Percentiles rank a stretch among this genome's conserved stretches.
These are phyloP conservation scores for Crenichthys baileyi DNA, from an alignment of 2,797 vertebrate species.

Conservation along the genomic window DNA sequence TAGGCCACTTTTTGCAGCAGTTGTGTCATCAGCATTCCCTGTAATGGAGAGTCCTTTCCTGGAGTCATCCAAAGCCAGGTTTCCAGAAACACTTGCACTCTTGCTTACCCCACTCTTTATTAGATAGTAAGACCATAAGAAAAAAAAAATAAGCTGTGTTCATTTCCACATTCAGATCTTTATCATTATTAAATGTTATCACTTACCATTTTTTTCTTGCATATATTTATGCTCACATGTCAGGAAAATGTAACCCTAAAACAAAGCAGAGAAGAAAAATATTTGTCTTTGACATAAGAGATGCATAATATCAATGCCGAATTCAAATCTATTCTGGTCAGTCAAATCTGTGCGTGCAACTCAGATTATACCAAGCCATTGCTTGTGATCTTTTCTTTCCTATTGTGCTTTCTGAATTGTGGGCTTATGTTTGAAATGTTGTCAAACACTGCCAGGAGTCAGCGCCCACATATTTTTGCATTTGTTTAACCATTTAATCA, in stretches of 20 bases:
- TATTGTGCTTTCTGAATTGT: not conserved
- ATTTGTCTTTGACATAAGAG: not conserved
- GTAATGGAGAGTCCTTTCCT: slow-evolving; percentile 50
- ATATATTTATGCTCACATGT: slow-evolving; percentile 68
- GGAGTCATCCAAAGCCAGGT: slow-evolving; percentile 59
- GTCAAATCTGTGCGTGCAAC: not conserved
- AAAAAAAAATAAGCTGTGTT: not conserved
- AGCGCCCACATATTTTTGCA: too few species aligned
- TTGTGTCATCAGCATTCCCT: slow-evolving; percentile 51
- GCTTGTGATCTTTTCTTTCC: not conserved
- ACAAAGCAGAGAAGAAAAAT: not conserved
- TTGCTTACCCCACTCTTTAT: slow-evolving; percentile 56
- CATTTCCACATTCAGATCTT: slow-evolving; percentile 5
- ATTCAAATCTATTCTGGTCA: not conserved
- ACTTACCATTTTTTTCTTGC: slow-evolving; percentile 73
- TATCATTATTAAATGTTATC: not conserved
- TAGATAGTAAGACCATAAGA: not conserved
- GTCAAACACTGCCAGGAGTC: not conserved
- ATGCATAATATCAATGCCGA: not conserved
- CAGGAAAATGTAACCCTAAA: slow-evolving; percentile 28
- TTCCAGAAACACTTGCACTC: slow-evolving; percentile 52
- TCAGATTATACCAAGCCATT: not conserved
- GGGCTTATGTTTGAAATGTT: not conserved
- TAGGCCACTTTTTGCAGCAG: slow-evolving; percentile 54
- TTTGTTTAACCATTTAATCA: not conserved